phyloP scores from a whole-genome alignment of 2,888 invertebrate species.

The Lithophane ornitopus region DNA sequence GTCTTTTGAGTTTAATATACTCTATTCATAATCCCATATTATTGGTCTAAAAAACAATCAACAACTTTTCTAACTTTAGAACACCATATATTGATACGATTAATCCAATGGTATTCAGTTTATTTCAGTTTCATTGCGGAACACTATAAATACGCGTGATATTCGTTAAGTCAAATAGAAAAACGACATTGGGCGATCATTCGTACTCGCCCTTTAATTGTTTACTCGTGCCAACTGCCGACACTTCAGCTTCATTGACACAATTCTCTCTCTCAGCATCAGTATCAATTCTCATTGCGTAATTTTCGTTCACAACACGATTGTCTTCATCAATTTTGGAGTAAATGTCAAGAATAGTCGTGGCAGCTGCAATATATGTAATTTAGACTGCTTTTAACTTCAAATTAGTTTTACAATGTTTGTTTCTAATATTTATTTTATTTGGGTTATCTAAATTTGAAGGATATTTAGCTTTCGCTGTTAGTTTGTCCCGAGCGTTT shows the following conservation, averaged over 20 bases:
- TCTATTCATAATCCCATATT: slow-evolving; percentile 1
- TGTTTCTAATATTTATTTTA: neutral
- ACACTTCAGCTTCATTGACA: slow-evolving; percentile 80
- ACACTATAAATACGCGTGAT: slow-evolving; percentile 65
- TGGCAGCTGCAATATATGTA: slow-evolving; percentile 30
- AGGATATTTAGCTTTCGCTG: neutral
- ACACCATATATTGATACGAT: slow-evolving; percentile 12
- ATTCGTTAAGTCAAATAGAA: slow-evolving; percentile 69
- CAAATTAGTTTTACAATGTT: slow-evolving; percentile 6
- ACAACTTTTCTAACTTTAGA: slow-evolving; percentile 28
- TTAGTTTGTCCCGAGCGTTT: neutral
- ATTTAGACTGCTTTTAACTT: slow-evolving; percentile 43
- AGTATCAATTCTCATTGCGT: slow-evolving; percentile 73
- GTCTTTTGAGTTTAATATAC: neutral
- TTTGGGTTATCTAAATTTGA: neutral
- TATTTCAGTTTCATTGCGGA: slow-evolving; percentile 59
- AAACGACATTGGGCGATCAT: slow-evolving; percentile 75
- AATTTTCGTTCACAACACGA: slow-evolving; percentile 67
- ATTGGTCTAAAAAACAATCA: neutral
- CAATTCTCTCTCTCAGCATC: slow-evolving; percentile 76
- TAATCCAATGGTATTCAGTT: slow-evolving; percentile 32
- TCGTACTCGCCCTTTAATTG: slow-evolving; percentile 76
- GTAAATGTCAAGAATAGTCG: slow-evolving; percentile 56
- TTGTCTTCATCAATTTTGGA: slow-evolving; percentile 55
- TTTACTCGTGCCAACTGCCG: slow-evolving; percentile 75